Evolutionary conservation across 2,797 vertebrate species (phyloP), one percentile per base, ranked within the genome.

Genomic region (Dallia pectoralis): DNA sequence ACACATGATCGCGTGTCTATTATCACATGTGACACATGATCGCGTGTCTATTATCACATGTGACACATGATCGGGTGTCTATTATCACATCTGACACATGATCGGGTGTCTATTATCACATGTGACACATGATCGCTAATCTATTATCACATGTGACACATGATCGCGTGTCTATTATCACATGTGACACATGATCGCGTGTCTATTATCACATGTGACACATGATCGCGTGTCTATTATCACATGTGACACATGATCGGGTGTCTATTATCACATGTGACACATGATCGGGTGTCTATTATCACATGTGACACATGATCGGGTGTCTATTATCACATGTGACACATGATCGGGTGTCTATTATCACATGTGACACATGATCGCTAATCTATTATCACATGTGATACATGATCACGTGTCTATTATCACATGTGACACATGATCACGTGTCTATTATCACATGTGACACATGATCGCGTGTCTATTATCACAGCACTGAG

Each of bases 401-500:
- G 27, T n/a, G n/a, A n/a, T n/a, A n/a, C n/a, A n/a, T n/a, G n/a
- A n/a, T n/a, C n/a, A n/a, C n/a, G 61, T 62, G 27, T 11, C 29
- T 12, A 18, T 18, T 53, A 8, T 29, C 59, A 30, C 27, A 49
- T 49, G 27, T n/a, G n/a, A n/a, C n/a, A n/a, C n/a, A n/a, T n/a
- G n/a, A n/a, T n/a, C n/a, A n/a, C n/a, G 61, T 62, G 27, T 11
- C 29, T 12, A 18, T 18, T 53, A 8, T 29, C 59, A 30, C 27
- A 49, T 49, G 27, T n/a, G n/a, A n/a, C n/a, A n/a, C n/a, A n/a
- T n/a, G n/a, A n/a, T n/a, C n/a, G n/a, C n/a, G 53, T 61, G 53
- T 40, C 16, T 71, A 11, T 59, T 61, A 59, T 59, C 51, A 56
- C 69, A 70, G 27, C 19, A n/a, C 51, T 56, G 16, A 56, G 51